Evolutionary conservation across 2,888 invertebrate genomes (phyloP).

Genomic region (Formica aserva): DNA sequence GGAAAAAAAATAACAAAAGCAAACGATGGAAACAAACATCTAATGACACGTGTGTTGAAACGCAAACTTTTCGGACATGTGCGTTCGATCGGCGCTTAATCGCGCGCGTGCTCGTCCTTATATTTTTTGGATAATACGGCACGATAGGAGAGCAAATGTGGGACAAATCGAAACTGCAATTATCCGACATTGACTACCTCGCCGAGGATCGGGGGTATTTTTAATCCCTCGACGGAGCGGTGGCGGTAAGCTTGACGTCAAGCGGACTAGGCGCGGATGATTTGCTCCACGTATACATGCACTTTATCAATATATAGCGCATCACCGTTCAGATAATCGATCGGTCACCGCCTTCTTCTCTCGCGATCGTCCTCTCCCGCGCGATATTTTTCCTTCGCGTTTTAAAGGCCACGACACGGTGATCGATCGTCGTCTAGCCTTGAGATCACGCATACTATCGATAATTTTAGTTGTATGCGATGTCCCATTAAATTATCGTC

Average conservation of each 20-base stretch:
- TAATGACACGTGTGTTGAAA: not conserved
- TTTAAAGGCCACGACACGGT: constrained; percentile 10
- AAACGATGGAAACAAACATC: not conserved
- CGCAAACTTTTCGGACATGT: constrained; percentile 35
- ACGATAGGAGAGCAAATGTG: constrained; percentile 28
- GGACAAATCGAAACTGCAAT: constrained; percentile 56
- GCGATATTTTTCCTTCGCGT: constrained; percentile 10
- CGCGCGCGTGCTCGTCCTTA: not conserved
- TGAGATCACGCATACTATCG: constrained; percentile 39
- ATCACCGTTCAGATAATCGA: constrained; percentile 56
- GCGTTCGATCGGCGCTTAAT: constrained; percentile 23
- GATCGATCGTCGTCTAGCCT: constrained; percentile 44
- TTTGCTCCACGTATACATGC: constrained; percentile 54
- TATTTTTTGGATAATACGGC: constrained; percentile 18
- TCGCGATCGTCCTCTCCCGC: constrained; percentile 18
- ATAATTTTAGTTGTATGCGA: constrained; percentile 39
- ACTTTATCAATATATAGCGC: constrained; percentile 53
- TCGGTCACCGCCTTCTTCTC: constrained; percentile 58
- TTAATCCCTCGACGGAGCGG: constrained; percentile 59
- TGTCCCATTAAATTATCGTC: constrained; percentile 11
- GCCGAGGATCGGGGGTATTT: constrained; percentile 68
- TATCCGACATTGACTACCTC: constrained; percentile 66
- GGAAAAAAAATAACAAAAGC: not conserved
- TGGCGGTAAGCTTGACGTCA: constrained; percentile 67
- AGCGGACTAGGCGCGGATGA: constrained; percentile 68